Percentiles rank a stretch among this genome's conserved stretches.
These are phyloP conservation scores for Noctuana brunneofusca DNA, from an alignment of 2,888 invertebrate genomes.

Conservation along the genomic window DNA sequence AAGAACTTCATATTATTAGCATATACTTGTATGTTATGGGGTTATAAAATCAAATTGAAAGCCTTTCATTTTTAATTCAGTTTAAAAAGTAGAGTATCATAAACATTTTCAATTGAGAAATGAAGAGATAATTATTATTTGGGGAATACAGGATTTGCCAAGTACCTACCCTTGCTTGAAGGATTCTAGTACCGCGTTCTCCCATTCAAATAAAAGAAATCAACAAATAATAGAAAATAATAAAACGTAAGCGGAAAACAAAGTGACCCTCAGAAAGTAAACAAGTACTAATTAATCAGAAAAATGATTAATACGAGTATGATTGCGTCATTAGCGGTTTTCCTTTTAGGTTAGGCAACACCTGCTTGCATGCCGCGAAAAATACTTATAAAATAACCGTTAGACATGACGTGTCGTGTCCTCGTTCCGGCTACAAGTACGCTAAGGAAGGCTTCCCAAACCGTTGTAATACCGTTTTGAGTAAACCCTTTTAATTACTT, in stretches of 20 bases:
- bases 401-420: constrained; percentile 80
- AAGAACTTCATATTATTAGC: too few species aligned
- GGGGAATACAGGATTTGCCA: too few species aligned
- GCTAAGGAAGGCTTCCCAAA: background rate
- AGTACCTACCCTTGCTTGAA: too few species aligned
- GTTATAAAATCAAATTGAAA: too few species aligned
- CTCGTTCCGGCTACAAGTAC: constrained; percentile 52
- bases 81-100: too few species aligned
- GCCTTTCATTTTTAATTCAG: too few species aligned
- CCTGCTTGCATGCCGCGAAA: constrained; percentile 55
- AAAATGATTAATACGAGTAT: constrained; percentile 7
- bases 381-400: constrained; percentile 76
- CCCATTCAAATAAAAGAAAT: too few species aligned
- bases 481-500: constrained; percentile 58
- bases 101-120: too few species aligned
- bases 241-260: background rate
- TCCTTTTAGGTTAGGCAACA: constrained; percentile 46
- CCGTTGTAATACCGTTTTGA: constrained; percentile 46
- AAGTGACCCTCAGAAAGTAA: background rate
- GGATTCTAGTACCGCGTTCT: too few species aligned
- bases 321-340: constrained; percentile 36
- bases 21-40: too few species aligned
- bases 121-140: too few species aligned
- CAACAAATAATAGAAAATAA: too few species aligned
- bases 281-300: background rate